phyloP scores from a whole-genome alignment of 1,140 invertebrate species.

The Diachasmimorpha longicaudata region DNA sequence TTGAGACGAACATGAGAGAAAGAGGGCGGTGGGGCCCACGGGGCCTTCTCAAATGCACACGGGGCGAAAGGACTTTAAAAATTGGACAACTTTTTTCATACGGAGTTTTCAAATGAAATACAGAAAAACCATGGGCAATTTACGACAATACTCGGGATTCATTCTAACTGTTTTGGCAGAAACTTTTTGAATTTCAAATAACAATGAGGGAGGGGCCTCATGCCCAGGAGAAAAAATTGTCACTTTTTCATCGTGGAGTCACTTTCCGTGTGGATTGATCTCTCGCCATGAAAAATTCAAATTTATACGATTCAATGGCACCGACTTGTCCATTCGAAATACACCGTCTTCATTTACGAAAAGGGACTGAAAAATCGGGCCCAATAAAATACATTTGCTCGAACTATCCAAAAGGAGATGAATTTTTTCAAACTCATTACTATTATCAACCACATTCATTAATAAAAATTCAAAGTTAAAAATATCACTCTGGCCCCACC shows the following conservation, averaged over 20 bases:
- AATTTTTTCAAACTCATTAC: neutral
- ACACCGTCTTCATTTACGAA: slow-evolving; percentile 19
- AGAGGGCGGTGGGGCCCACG: neutral
- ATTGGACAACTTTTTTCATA: slow-evolving; percentile 1
- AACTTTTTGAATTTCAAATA: slow-evolving; percentile 5
- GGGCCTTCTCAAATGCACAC: neutral
- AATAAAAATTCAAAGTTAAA: neutral
- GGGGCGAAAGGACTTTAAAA: neutral
- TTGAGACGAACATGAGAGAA: slow-evolving; percentile 1
- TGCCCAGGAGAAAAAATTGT: neutral
- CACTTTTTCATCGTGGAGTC: neutral
- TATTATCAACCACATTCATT: neutral
- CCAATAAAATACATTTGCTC: neutral
- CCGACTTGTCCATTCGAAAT: slow-evolving; percentile 17
- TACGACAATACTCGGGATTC: neutral
- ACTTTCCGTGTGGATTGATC: neutral
- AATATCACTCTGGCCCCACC: neutral
- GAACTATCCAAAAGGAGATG: neutral
- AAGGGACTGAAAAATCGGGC: neutral
- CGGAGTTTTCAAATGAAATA: neutral
- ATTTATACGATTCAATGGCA: slow-evolving; percentile 19
- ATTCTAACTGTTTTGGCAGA: neutral
- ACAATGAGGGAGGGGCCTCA: neutral
- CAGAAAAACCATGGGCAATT: neutral
- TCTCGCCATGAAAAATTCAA: slow-evolving; percentile 5